These are phyloP conservation scores for Momotus momota DNA, from an alignment of 2,797 vertebrate genomes.

Conservation along the genomic window DNA sequence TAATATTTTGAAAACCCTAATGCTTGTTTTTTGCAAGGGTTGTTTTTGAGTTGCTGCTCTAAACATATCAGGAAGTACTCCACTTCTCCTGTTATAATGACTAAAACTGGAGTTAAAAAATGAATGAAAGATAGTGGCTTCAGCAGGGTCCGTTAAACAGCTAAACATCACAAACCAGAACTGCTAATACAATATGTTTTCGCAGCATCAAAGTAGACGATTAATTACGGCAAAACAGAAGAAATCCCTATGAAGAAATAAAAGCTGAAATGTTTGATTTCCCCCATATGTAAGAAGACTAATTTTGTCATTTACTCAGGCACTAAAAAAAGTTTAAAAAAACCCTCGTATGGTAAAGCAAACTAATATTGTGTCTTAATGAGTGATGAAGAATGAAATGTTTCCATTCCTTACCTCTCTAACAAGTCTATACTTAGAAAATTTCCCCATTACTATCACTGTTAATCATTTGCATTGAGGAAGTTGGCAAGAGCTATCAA, in stretches of 20 bases:
- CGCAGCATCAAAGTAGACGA: background rate
- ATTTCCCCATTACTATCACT: constrained; percentile 54
- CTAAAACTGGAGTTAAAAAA: background rate
- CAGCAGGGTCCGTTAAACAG: background rate
- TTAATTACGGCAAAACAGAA: constrained; percentile 37
- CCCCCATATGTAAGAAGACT: background rate
- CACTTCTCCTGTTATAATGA: background rate
- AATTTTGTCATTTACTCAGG: constrained; percentile 11
- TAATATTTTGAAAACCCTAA: background rate
- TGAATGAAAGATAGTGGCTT: background rate
- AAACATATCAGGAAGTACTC: background rate
- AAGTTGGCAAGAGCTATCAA: constrained; percentile 75
- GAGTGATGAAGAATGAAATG: constrained; percentile 69
- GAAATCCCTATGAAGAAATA: constrained; percentile 18
- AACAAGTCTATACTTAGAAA: constrained; percentile 62
- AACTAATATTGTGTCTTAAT: constrained; percentile 65
- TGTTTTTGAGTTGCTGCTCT: background rate
- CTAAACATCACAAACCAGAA: background rate
- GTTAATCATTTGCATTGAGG: constrained; percentile 71
- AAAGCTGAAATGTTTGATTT: background rate
- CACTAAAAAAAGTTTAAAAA: constrained; percentile 41
- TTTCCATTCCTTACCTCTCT: constrained; percentile 39
- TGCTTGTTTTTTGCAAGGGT: background rate
- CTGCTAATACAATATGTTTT: background rate
- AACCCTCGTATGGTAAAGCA: constrained; percentile 5